Conservation (phyloP, 2,888 invertebrate genomes). For the Portevinia maculata region DNA sequence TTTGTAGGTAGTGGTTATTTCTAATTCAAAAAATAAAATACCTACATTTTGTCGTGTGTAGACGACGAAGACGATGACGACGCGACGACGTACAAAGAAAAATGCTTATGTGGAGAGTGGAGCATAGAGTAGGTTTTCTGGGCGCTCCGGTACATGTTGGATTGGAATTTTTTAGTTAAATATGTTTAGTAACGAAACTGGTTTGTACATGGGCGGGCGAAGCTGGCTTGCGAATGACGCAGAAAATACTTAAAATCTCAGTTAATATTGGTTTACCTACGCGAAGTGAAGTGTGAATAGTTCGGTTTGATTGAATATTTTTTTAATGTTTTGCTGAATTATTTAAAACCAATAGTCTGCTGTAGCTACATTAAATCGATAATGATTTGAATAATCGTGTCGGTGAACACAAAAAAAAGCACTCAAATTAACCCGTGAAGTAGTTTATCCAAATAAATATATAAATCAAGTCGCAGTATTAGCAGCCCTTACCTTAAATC, state of each 20-base stretch:
- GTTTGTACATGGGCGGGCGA: constrained; percentile 68
- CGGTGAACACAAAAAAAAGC: constrained; percentile 2
- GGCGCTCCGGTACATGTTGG: constrained; percentile 58
- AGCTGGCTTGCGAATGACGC: constrained; percentile 60
- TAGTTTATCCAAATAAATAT: background rate
- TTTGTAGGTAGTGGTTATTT: constrained; percentile 53
- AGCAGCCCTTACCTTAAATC: too few species aligned
- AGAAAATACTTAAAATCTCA: constrained; percentile 50
- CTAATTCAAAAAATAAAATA: constrained; percentile 50
- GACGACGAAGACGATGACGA: constrained; percentile 2
- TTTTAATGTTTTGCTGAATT: constrained; percentile 10
- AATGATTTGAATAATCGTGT: background rate
- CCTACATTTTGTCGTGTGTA: constrained; percentile 31
- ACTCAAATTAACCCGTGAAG: too few species aligned
- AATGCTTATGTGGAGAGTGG: constrained; percentile 51
- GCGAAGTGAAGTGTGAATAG: constrained; percentile 20
- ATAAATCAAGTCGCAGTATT: background rate
- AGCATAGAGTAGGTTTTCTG: constrained; percentile 64
- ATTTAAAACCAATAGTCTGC: constrained; percentile 3
- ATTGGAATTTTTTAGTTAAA: constrained; percentile 65
- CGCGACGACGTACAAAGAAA: constrained; percentile 27
- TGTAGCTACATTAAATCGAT: background rate
- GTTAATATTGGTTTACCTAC: constrained; percentile 57
- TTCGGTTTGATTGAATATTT: constrained; percentile 32
- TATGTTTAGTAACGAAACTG: constrained; percentile 71